Percentiles rank a stretch among this genome's conserved stretches.
These are phyloP conservation scores for Dolichopus griseipennis DNA, from an alignment of 2,888 invertebrate species.

Conservation along the genomic window DNA sequence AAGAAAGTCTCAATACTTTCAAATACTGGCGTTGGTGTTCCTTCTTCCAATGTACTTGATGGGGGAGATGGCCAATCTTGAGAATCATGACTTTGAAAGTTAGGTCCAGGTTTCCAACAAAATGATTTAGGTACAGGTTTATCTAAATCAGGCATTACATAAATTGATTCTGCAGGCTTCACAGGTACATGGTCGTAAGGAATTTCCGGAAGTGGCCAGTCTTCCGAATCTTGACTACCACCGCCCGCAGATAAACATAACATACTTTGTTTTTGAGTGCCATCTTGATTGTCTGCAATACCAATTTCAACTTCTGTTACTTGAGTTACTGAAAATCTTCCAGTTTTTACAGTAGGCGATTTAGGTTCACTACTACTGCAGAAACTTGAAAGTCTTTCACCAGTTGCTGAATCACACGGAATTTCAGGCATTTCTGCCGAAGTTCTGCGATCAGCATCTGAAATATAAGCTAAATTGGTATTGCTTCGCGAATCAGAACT, in stretches of 20 bases:
- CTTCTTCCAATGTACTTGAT: slow-evolving; percentile 57
- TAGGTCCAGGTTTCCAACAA: slow-evolving; percentile 41
- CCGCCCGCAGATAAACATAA: slow-evolving; percentile 45
- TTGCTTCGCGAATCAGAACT: slow-evolving; percentile 77
- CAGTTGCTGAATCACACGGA: slow-evolving; percentile 60
- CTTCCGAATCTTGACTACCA: slow-evolving; percentile 65
- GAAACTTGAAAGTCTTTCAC: slow-evolving; percentile 48
- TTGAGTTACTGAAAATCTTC: slow-evolving; percentile 42
- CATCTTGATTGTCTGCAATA: slow-evolving; percentile 25
- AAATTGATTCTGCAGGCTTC: slow-evolving; percentile 35
- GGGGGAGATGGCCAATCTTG: slow-evolving; percentile 78
- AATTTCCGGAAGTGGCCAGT: slow-evolving; percentile 67
- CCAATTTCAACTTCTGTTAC: slow-evolving; percentile 31
- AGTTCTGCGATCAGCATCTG: slow-evolving; percentile 68
- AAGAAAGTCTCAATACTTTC: slow-evolving; percentile 74
- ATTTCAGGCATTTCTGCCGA: slow-evolving; percentile 80
- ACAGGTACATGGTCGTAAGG: slow-evolving; percentile 46
- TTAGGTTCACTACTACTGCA: slow-evolving; percentile 45
- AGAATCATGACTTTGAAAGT: slow-evolving; percentile 54
- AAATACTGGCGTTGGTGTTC: slow-evolving; percentile 47
- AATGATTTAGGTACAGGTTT: slow-evolving; percentile 41
- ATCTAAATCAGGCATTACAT: slow-evolving; percentile 39
- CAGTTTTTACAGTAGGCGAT: slow-evolving; percentile 41
- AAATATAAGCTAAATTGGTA: slow-evolving; percentile 64
- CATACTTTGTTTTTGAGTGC: slow-evolving; percentile 35